phyloP scores from a whole-genome alignment of 2,797 vertebrate species.

The Pseudomugil gertrudae region DNA sequence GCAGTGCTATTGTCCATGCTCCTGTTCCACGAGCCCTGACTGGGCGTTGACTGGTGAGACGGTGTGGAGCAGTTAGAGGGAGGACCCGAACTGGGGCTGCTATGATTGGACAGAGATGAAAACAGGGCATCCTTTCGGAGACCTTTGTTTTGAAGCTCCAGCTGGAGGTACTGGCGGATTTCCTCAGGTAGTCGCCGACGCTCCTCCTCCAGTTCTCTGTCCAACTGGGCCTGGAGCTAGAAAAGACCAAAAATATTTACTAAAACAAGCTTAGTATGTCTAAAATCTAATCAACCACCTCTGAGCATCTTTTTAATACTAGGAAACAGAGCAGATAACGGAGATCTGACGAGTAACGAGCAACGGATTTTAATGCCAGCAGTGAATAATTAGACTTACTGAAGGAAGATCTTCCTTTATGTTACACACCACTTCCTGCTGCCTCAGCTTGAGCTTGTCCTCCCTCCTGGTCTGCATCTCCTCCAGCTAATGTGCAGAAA shows the following conservation, averaged over 20 bases:
- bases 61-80: slow-evolving; percentile 85
- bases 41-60: slow-evolving; percentile 70
- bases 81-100: slow-evolving; percentile 77
- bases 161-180: slow-evolving; percentile 81
- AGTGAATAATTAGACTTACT: slow-evolving; percentile 71
- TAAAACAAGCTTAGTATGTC: neutral
- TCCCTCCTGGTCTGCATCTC: slow-evolving; percentile 86
- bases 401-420: slow-evolving; percentile 81
- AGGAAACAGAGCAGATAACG: neutral
- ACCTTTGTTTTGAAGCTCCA: slow-evolving; percentile 78
- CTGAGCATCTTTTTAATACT: neutral
- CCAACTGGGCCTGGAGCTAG: slow-evolving; percentile 80
- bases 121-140: slow-evolving; percentile 67
- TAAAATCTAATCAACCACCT: neutral
- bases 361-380: neutral
- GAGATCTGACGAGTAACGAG: neutral
- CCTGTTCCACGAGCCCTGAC: slow-evolving; percentile 59
- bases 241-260: neutral
- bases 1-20: slow-evolving; percentile 75
- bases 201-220: slow-evolving; percentile 77
- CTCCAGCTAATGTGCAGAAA: slow-evolving; percentile 80
- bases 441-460: slow-evolving; percentile 79
- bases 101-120: slow-evolving; percentile 70
- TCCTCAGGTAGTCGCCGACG: slow-evolving; percentile 79
- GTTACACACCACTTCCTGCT: slow-evolving; percentile 83